Evolutionary conservation across 64 coral and sea anemone species (phyloP).

Genomic region (Actinia equina): DNA sequence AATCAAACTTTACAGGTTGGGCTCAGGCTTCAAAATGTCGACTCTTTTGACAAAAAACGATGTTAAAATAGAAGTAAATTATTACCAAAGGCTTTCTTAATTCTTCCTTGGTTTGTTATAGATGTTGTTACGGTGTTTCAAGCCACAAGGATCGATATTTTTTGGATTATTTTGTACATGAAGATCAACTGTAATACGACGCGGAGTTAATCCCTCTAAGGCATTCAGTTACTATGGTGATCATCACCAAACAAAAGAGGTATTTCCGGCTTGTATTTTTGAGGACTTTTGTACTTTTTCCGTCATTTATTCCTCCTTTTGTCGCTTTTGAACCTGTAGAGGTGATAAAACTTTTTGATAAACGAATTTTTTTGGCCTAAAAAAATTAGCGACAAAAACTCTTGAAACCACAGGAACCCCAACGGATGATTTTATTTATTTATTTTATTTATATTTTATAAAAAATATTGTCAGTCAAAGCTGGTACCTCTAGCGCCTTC

Average conservation of each 20-base stretch:
- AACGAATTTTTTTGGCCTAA: no score
- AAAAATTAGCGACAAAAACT: neutral
- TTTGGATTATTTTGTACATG: neutral
- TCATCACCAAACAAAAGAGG: neutral
- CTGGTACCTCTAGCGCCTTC: no score
- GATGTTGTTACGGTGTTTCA: neutral
- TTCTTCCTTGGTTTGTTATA: neutral
- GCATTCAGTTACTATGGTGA: neutral
- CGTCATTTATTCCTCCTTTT: neutral
- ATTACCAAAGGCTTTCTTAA: neutral
- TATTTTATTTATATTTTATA: neutral
- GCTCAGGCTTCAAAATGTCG: neutral
- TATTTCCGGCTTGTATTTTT: neutral
- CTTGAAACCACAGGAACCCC: neutral
- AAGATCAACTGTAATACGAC: neutral
- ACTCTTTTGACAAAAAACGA: neutral
- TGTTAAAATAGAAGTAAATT: neutral
- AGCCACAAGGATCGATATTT: neutral
- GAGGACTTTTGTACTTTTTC: neutral
- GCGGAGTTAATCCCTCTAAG: neutral
- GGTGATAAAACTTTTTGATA: no score
- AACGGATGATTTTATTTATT: neutral
- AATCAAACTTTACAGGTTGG: neutral
- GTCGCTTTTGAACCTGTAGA: neutral
- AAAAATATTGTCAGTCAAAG: no score